Base-by-base conservation (phyloP, 2,113 vertebrate genomes). In the Xiphophorus hellerii region DNA sequence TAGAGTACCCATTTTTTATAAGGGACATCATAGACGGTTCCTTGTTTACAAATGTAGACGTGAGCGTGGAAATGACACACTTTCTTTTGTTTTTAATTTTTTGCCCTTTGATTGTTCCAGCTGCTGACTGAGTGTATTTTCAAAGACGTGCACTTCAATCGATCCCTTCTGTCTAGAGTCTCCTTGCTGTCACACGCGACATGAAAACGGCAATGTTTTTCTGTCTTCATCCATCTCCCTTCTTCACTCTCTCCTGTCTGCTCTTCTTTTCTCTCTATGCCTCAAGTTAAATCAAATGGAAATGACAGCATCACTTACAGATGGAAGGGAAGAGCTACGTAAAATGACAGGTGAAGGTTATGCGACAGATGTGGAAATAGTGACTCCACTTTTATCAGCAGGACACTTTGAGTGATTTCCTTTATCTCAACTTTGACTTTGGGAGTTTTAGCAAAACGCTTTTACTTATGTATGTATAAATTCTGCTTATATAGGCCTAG, bases 311-410 rank as follows among this genome's bases (percentile, higher is more conserved):
- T 84, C 76, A 63, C 73, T 87, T 80, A 77, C 58, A 84, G 79
- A 74, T 81, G 78, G 74, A 88, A 77, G 63, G 78, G 58, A 27
- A 63, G 72, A 58, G 42, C 62, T 51, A 71, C 73, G 63, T 73
- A 83, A 72, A 82, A 70, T 82, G 87, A 85, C 87, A 85, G 84
- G 79, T 85, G 85, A 76, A 74, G 62, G 69, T 80, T 90, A 65
- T 0, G 31, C 69, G 71, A 83, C 79, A 74, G 69, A 84, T 84
- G 77, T 82, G 75, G 80, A 84, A 68, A 82, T 75, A 31, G n/a
- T 66, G 68, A 78, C 44, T 71, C 67, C 29, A 1, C 33, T 73
- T 77, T 78, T 78, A 73, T 73, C 74, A 80, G 54, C 35, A 33
- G 78, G 83, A 74, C 75, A 42, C 30, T 74, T 42, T 66, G 15